Conservation (phyloP, 2,797 vertebrate species). For the Scomberomorus guttatus region DNA sequence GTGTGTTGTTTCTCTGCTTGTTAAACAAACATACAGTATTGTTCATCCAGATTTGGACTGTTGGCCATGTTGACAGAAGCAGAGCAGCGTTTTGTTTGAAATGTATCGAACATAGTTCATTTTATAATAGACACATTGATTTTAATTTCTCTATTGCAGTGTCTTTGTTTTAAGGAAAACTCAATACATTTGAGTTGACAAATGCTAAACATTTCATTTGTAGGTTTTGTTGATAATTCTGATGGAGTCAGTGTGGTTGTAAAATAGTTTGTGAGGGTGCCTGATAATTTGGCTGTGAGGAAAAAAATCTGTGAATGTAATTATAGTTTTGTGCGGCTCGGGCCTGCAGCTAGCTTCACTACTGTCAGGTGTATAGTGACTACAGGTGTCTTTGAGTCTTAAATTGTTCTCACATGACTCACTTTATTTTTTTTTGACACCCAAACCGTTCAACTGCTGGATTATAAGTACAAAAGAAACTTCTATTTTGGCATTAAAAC, state of each 20-base stretch:
- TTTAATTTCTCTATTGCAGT: not conserved
- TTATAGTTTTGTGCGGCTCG: not conserved
- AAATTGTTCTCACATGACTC: not conserved
- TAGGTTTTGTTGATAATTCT: not conserved
- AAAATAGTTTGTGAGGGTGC: not conserved
- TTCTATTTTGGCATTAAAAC: not conserved
- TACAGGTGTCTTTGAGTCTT: not conserved
- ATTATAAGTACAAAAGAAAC: slow-evolving; percentile 4
- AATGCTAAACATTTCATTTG: not conserved
- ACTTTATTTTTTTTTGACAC: not conserved
- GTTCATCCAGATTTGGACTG: slow-evolving; percentile 29
- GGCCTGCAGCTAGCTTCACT: not conserved
- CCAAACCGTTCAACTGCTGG: not conserved
- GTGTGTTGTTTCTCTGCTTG: slow-evolving; percentile 37
- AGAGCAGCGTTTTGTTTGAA: not conserved
- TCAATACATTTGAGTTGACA: not conserved
- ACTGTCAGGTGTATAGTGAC: not conserved
- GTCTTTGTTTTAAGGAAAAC: not conserved
- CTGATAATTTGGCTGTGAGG: not conserved
- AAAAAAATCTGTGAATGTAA: slow-evolving; percentile 1
- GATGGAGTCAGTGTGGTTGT: not conserved
- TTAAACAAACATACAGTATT: slow-evolving; percentile 38
- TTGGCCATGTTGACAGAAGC: not conserved
- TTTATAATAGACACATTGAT: not conserved
- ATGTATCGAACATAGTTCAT: not conserved